Evolutionary conservation across 1,140 invertebrate genomes (phyloP), one percentile per base, ranked within the genome.

Genomic region (Temnothorax longispinosus): DNA sequence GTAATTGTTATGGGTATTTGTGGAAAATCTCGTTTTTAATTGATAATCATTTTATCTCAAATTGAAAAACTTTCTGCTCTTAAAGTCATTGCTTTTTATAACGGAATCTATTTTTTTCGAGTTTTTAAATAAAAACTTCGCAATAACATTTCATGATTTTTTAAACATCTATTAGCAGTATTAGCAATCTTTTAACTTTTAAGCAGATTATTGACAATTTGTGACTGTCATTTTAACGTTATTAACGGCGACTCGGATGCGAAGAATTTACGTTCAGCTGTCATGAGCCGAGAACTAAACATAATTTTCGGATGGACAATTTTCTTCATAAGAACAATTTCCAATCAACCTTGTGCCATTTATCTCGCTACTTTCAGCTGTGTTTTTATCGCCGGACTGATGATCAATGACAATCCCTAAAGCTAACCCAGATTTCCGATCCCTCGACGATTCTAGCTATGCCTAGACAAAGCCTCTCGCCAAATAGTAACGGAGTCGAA

Each of bases 381-480:
- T 38, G 50, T 47, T 32, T 64, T 64, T 44, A 71, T 71, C 50
- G 21, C n/a, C 47, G 13, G 35, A 65, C 21, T 11, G 8, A 35
- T 71, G 15, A 71, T 71, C 50, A 81, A 52, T 80, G 60, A 32
- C 76, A 38, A 71, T 58, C 65, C 35, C 47, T 71, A 71, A 81
- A 71, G 50, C 38, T 69, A 81, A 71, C 35, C 32, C 47, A 81
- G 64, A 69, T 81, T 32, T 35, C 32, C 41, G 32, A 65, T 52
- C 27, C 13, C 76, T 81, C 38, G 50, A 81, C 38, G 21, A 81
- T 71, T 81, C 64, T 52, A 67, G n/a, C 32, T 71, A 71, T 56
- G 64, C 21, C 38, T 44, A 71, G 18, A 38, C 35, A 7, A 71
- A 27, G n/a, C 6, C 21, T 58, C 50, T 71, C 0, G 35, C 50